Base-by-base conservation (phyloP, 2,888 invertebrate species). In the Xylocampa areola region DNA sequence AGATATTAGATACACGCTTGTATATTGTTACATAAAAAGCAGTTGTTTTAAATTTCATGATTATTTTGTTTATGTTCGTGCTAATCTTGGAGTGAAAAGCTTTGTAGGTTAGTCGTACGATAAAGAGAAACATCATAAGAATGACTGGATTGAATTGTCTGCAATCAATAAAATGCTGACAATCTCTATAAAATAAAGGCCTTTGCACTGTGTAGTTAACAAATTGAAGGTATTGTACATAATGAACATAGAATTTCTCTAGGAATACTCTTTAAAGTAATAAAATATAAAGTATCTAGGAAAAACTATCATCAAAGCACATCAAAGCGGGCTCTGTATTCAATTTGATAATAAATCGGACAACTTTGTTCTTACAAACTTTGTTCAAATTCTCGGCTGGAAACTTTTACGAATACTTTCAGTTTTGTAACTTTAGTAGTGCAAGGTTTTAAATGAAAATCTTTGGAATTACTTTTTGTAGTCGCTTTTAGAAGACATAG, bases 391-490 rank as follows among this genome's bases (percentile, higher is more conserved):
- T 29, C 27, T 48, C 43, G 10, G 17, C 14, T 21, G 4, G 11
- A 33, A 49, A 62, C 48, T 65, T 64, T n/a, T n/a, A 14, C 16
- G 14, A 45, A 66, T 39, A 41, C 63, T 59, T 35, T 23, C 8
- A 25, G 45, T 39, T 17, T 45, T 14, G 11, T 5, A 29, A 40
- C 36, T 57, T 65, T 41, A 8, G n/a, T 16, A 48, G 45, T 29
- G 13, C 8, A 45, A 54, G 35, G 45, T 68, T 51, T 16, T 19
- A 13, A 7, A n/a, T n/a, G n/a, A n/a, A n/a, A n/a, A n/a, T n/a
- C n/a, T n/a, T n/a, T n/a, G n/a, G n/a, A n/a, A n/a, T n/a, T n/a
- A n/a, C n/a, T n/a, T n/a, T n/a, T n/a, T n/a, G n/a, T n/a, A n/a
- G n/a, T n/a, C n/a, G n/a, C n/a, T n/a, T n/a, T n/a, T n/a, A n/a